phyloP scores from a whole-genome alignment of 2,797 vertebrate genomes.

The Triplophysa yarkandensis region DNA sequence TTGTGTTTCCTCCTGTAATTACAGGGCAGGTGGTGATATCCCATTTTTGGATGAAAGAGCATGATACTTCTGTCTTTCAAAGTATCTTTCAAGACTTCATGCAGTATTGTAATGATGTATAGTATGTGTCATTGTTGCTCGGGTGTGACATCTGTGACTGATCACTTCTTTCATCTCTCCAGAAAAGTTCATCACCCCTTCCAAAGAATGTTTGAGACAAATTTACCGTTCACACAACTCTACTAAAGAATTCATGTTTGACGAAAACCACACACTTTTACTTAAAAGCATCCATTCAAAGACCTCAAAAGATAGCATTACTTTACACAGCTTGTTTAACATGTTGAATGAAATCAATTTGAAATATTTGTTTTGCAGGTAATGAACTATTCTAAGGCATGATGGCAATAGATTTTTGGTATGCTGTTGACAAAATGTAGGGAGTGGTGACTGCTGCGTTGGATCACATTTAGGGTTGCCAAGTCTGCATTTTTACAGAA shows the following conservation, averaged over 20 bases:
- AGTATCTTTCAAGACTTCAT: not conserved
- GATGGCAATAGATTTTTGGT: not conserved
- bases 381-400: not conserved
- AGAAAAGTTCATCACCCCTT: not conserved
- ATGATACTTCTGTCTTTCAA: constrained; percentile 11
- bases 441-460: not conserved
- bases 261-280: not conserved
- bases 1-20: constrained; percentile 40
- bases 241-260: not conserved
- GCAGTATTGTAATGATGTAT: not conserved
- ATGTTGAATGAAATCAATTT: not conserved
- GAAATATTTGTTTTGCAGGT: not conserved
- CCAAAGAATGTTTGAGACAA: not conserved
- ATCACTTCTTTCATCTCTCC: not conserved
- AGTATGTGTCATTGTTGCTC: constrained; percentile 1
- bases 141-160: constrained; percentile 4
- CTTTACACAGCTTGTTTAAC: not conserved
- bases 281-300: not conserved
- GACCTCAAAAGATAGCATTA: not conserved
- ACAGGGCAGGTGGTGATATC: constrained; percentile 39
- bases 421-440: constrained; percentile 3
- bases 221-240: not conserved
- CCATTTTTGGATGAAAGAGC: constrained; percentile 22
- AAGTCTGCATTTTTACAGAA: no score
- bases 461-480: no score